These are phyloP conservation scores for Dexiosoma caninum DNA, from an alignment of 2,888 invertebrate species.

Conservation along the genomic window DNA sequence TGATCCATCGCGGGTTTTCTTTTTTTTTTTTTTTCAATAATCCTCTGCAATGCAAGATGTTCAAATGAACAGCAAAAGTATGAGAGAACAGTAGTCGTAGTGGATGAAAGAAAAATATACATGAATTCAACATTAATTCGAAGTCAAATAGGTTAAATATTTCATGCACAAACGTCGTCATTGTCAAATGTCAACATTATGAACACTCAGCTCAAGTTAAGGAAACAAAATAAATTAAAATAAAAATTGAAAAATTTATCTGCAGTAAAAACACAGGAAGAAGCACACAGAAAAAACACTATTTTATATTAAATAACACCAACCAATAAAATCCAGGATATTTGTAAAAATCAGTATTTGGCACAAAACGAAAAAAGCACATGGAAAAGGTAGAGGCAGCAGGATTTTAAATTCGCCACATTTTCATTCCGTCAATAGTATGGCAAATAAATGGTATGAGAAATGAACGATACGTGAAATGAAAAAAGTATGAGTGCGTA, in stretches of 20 bases:
- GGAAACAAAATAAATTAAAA: neutral
- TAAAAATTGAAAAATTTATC: slow-evolving; percentile 16
- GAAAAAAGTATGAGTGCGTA: neutral
- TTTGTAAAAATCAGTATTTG: slow-evolving; percentile 12
- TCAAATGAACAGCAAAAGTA: slow-evolving; percentile 4
- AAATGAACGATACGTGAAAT: neutral
- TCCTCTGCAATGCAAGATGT: slow-evolving; percentile 32
- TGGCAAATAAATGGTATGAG: neutral
- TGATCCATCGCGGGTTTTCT: neutral
- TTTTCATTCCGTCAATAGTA: neutral
- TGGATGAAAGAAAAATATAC: slow-evolving; percentile 51
- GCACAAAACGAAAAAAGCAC: neutral
- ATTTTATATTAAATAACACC: slow-evolving; percentile 35
- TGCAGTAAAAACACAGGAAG: neutral
- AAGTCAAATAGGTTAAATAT: slow-evolving; percentile 75
- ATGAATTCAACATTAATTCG: slow-evolving; percentile 75
- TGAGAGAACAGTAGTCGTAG: neutral
- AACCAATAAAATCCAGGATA: neutral
- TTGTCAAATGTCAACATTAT: slow-evolving; percentile 73
- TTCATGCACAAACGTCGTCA: slow-evolving; percentile 75
- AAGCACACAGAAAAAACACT: neutral
- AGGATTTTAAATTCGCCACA: slow-evolving; percentile 33
- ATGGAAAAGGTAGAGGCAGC: slow-evolving; percentile 9
- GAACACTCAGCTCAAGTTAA: slow-evolving; percentile 57
- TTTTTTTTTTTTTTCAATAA: neutral